These are phyloP conservation scores for Phengaris arion DNA, from an alignment of 2,888 invertebrate species.

Conservation along the genomic window DNA sequence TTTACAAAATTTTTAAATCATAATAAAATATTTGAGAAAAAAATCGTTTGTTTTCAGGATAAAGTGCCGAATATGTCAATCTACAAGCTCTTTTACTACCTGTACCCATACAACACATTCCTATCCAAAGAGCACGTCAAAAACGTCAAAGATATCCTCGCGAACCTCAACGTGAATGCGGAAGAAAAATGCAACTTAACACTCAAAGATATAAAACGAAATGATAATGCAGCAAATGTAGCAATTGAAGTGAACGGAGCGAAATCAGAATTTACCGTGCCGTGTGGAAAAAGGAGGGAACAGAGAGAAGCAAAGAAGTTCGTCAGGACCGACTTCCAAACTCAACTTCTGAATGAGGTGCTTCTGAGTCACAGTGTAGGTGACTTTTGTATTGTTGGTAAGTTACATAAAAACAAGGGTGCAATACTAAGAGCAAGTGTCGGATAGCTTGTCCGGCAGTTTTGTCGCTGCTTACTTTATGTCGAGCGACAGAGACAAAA, in stretches of 20 bases:
- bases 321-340: conserved; percentile 89
- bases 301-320: conserved; percentile 51
- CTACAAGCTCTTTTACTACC: conserved; percentile 84
- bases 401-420: conserved; percentile 39
- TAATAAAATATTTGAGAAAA: conserved; percentile 8
- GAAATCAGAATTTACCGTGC: conserved; percentile 64
- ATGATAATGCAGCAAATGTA: conserved; percentile 61
- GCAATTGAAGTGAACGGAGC: conserved; percentile 62
- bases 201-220: conserved; percentile 51
- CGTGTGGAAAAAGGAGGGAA: conserved; percentile 54
- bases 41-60: conserved; percentile 78
- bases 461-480: too few species aligned
- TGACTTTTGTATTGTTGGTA: conserved; percentile 91
- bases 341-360: conserved; percentile 86
- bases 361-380: conserved; percentile 87
- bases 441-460: too few species aligned
- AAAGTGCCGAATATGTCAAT: conserved; percentile 82
- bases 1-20: too few species aligned
- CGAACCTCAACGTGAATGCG: conserved; percentile 78
- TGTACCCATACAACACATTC: conserved; percentile 92
- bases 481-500: too few species aligned
- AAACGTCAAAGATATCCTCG: conserved; percentile 85
- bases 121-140: conserved; percentile 87
- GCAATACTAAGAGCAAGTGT: too few species aligned
- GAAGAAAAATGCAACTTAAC: conserved; percentile 50